These are phyloP conservation scores for Parapsyche elsis DNA, from an alignment of 1,140 invertebrate species.

Conservation along the genomic window DNA sequence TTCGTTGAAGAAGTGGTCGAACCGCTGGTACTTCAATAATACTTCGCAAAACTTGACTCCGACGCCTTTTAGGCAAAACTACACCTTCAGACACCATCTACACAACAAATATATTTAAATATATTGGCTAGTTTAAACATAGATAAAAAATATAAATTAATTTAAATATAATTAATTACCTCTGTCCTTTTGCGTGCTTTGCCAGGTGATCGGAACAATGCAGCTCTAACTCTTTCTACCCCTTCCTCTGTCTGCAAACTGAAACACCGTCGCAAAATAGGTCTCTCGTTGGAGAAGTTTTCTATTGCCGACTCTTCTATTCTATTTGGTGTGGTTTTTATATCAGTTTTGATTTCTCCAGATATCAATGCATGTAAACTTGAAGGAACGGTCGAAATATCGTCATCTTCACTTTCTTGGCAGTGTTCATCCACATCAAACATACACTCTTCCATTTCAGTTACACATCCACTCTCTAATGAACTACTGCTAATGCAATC, in stretches of 20 bases:
- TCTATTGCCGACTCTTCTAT: not conserved
- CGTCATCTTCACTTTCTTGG: conserved; percentile 13
- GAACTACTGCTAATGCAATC: conserved; percentile 42
- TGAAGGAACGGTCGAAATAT: conserved; percentile 16
- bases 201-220: conserved; percentile 39
- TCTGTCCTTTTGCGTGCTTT: conserved; percentile 21
- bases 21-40: not conserved
- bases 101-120: not conserved
- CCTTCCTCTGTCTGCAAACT: conserved; percentile 39
- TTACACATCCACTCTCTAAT: conserved; percentile 46
- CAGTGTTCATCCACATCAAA: conserved; percentile 40
- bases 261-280: conserved; percentile 32
- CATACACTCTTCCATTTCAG: conserved; percentile 52
- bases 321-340: not conserved
- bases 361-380: conserved; percentile 43
- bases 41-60: not conserved
- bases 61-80: conserved; percentile 11
- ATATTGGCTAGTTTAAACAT: not conserved
- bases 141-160: not conserved
- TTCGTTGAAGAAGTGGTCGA: conserved; percentile 60
- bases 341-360: conserved; percentile 41
- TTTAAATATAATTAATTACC: conserved; percentile 5
- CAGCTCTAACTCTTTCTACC: conserved; percentile 31
- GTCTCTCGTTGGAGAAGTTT: not conserved
- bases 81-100: not conserved